Conservation (phyloP, 2,797 vertebrate species). For the Spondyliosoma cantharus region DNA sequence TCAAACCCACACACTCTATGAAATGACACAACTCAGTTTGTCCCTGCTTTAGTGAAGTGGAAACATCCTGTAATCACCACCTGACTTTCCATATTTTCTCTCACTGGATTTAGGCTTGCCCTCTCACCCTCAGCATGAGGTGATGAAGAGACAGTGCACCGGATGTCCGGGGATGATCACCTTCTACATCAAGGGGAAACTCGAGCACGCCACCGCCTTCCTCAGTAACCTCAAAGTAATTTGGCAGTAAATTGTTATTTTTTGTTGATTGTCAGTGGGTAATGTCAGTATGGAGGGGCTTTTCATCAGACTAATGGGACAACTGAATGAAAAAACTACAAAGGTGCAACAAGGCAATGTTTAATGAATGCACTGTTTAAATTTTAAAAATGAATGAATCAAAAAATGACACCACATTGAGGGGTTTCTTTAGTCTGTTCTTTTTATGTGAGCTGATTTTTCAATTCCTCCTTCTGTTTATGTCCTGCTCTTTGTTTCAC, state of each 20-base stretch:
- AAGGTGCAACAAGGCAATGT: background rate
- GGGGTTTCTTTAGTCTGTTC: background rate
- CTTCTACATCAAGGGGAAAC: constrained; percentile 91
- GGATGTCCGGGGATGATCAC: constrained; percentile 92
- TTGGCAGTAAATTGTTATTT: background rate
- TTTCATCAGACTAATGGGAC: background rate
- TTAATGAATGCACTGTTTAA: background rate
- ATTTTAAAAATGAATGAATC: too few species aligned
- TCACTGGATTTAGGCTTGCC: constrained; percentile 84
- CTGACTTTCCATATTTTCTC: background rate
- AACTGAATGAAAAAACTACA: background rate
- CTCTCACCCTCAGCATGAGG: constrained; percentile 91
- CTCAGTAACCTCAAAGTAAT: constrained; percentile 91
- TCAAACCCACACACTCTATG: background rate
- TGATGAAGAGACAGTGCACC: constrained; percentile 89
- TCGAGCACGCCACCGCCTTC: constrained; percentile 86
- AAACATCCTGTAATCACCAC: background rate
- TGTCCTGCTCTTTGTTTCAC: background rate
- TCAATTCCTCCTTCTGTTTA: background rate
- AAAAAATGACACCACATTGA: background rate
- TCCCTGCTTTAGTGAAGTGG: background rate
- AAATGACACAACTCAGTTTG: background rate
- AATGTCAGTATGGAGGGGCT: background rate
- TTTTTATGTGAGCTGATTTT: background rate
- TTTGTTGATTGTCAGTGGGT: background rate